Evolutionary conservation across 2,888 invertebrate species (phyloP).

Genomic region (Lottia scabra): DNA sequence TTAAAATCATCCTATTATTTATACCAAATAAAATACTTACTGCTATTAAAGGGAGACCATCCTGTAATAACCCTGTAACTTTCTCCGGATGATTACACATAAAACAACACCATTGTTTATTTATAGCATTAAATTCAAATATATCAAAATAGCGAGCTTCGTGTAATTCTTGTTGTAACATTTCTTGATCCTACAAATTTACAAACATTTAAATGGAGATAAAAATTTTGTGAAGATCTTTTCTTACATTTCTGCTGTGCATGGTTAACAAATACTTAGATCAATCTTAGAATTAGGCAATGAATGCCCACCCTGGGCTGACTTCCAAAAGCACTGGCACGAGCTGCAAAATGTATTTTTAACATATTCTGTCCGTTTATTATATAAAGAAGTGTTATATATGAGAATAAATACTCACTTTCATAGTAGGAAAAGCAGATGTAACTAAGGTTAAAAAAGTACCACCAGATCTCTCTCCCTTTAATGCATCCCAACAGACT

Average conservation of each 20-base stretch:
- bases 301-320: no score
- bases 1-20: neutral
- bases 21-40: slow-evolving; percentile 40
- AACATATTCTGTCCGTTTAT: no score
- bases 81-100: slow-evolving; percentile 93
- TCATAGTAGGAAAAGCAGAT: slow-evolving; percentile 90
- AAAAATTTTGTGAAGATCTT: no score
- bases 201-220: no score
- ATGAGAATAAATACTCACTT: slow-evolving; percentile 77
- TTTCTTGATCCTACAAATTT: slow-evolving; percentile 76
- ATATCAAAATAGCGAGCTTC: slow-evolving; percentile 92
- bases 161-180: slow-evolving; percentile 85
- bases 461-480: slow-evolving; percentile 80
- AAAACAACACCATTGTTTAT: slow-evolving; percentile 87
- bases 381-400: no score
- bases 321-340: no score
- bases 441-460: slow-evolving; percentile 84
- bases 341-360: no score
- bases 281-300: no score
- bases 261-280: no score
- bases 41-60: slow-evolving; percentile 88
- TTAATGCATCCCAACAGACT: slow-evolving; percentile 94
- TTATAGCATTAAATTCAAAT: slow-evolving; percentile 81
- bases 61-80: slow-evolving; percentile 84
- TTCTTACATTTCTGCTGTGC: no score